Evolutionary conservation across 2,113 vertebrate species (phyloP), one percentile per base, ranked within the genome.

Genomic region (mouse (Mus musculus)): DNA sequence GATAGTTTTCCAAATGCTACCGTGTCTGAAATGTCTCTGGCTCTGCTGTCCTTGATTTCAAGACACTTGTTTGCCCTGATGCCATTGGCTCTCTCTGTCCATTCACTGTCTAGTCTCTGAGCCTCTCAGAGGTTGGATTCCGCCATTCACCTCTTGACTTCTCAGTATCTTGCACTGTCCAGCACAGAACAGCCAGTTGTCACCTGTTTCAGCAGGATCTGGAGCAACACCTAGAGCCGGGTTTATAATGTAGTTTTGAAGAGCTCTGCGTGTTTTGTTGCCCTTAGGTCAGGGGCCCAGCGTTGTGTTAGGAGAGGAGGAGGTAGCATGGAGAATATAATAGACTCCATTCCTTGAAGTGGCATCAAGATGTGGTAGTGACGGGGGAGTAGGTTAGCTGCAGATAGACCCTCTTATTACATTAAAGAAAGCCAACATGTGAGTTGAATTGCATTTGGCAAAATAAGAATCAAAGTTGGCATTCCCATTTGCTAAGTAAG

Each of bases 401-500:
- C n/a, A 26, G 24, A 3, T 52, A 81, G 75, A 80, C 30, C 26
- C 61, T 63, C 42, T 56, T n/a, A 20, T 82, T 76, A 90, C 28
- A 78, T 59, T 72, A 72, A 82, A 61, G 56, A 61, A 78, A 39
- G 81, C 39, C 85, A 86, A 26, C 65, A 46, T 42, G 36, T 36
- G 54, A 7, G 11, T 7, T 80, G 24, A 8, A 4, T 7, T 92
- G 17, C 73, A 28, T 91, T 92, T 89, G 85, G 33, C 46, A 63
- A 49, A 54, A 36, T 54, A 88, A 39, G 24, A 36, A 9, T 52
- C 81, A 26, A 61, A 63, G 72, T 89, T 91, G 42, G 2, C 67
- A 81, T 95, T 95, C 49, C 10, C 46, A 19, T 82, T 81, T 71
- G 72, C 54, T 52, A 86, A 81, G 16, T 91, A 69, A 56, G 80